Evolutionary conservation across 2,797 vertebrate species (phyloP), one percentile per base, ranked within the genome.

Genomic region (Lates japonicus): DNA sequence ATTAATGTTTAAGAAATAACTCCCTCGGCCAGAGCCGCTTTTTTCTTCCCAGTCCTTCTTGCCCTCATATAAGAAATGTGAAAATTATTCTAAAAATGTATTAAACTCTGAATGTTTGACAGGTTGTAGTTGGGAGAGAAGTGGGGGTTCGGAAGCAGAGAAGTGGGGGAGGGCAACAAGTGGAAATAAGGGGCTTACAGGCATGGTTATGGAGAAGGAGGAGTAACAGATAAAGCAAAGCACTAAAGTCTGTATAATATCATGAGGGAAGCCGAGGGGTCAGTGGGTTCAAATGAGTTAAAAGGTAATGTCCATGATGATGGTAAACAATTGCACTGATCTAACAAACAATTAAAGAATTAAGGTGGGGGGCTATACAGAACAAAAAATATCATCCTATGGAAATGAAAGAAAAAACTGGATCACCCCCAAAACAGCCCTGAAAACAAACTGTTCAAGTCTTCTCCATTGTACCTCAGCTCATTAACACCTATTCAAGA

Each of bases 181-280:
- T 55, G 57, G 67, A 66, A 66, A 76, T 86, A 82, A 89, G 65
- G 82, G 75, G 83, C 72, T 87, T 90, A 87, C 17, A 78, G 61
- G 67, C 42, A 67, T 29, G 74, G 68, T 71, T 81, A 66, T 73
- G 66, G 63, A 65, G 65, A 62, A 67, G 75, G 68, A 65, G 70
- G 35, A 75, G 67, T 17, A 51, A 31, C 35, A 42, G 71, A 87
- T 79, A 64, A 83, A 78, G 64, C 42, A 74, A 64, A 65, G 37
- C 61, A 58, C 35, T 70, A 35, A 71, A 73, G 25, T 69, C 25
- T 49, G 25, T 37, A 20, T 66, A 59, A 80, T 74, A 82, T 71
- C 41, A 55, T 39, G 22, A 44, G 41, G 31, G 37, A 81, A 8
- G 52, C 4, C 0, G 8, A 60, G 42, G 51, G 44, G 52, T 67